phyloP scores from a whole-genome alignment of 2,797 vertebrate species.

The Kryptolebias ocellatus region DNA sequence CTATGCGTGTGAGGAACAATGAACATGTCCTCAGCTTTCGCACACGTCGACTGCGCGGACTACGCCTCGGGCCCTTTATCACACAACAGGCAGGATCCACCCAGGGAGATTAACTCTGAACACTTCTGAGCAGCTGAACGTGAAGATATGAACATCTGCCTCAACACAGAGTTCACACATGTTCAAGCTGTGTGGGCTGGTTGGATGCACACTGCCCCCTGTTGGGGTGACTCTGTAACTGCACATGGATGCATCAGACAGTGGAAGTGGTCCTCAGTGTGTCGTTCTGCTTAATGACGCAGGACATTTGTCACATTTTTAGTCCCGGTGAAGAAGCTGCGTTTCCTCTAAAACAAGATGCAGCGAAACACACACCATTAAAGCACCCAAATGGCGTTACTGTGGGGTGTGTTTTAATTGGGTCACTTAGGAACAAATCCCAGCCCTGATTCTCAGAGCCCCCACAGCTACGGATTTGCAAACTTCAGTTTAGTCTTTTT shows the following conservation, averaged over 20 bases:
- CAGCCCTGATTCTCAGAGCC: too few relatives aligned
- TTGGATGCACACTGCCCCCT: too few relatives aligned
- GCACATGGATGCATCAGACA: too few relatives aligned
- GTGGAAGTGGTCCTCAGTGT: too few relatives aligned
- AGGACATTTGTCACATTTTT: too few relatives aligned
- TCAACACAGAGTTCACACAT: background rate
- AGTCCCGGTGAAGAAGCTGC: background rate
- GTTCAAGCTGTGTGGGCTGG: background rate
- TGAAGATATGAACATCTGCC: conserved; percentile 67
- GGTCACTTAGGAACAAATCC: too few relatives aligned
- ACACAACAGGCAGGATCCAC: conserved; percentile 58
- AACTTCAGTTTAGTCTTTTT: too few relatives aligned
- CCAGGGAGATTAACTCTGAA: conserved; percentile 47
- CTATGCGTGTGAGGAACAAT: background rate
- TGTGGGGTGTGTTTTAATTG: background rate
- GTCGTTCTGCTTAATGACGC: too few relatives aligned
- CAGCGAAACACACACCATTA: background rate
- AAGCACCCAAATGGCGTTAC: background rate
- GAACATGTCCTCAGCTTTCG: background rate
- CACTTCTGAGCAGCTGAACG: conserved; percentile 19
- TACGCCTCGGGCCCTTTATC: conserved; percentile 56
- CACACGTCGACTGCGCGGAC: conserved; percentile 13
- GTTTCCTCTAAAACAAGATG: background rate
- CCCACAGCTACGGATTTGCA: too few relatives aligned
- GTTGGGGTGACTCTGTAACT: too few relatives aligned